These are phyloP conservation scores for Acomys russatus DNA, from an alignment of 2,797 vertebrate genomes.

Conservation along the genomic window DNA sequence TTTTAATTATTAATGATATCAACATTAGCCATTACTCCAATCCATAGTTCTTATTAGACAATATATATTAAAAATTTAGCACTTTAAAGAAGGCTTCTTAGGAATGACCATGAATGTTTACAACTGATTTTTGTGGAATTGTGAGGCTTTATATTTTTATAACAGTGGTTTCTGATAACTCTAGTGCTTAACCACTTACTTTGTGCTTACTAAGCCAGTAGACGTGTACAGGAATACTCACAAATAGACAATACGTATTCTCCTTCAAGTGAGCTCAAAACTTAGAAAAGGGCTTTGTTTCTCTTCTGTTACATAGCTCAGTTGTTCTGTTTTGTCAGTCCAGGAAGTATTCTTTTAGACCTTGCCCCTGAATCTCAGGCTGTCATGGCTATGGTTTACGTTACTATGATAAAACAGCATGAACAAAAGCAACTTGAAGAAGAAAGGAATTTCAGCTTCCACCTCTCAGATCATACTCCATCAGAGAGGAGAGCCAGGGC, in stretches of 20 bases:
- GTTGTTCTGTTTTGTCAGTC: background rate
- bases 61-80: constrained; percentile 17
- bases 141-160: constrained; percentile 8
- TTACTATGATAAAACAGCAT: background rate
- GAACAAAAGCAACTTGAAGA: background rate
- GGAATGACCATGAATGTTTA: background rate
- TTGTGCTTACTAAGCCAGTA: background rate
- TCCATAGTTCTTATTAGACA: constrained; percentile 6
- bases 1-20: background rate
- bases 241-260: background rate
- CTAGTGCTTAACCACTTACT: background rate
- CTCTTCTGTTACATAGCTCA: background rate
- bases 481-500: background rate
- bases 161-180: background rate
- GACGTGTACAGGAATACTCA: background rate
- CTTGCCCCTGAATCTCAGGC: background rate
- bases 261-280: background rate
- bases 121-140: background rate
- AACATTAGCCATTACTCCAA: background rate
- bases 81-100: background rate
- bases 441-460: background rate
- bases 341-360: background rate
- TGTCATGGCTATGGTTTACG: background rate
- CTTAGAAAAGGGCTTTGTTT: background rate
- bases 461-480: background rate